Conservation (phyloP, 2,888 invertebrate species). For the Halocaridina rubra region DNA sequence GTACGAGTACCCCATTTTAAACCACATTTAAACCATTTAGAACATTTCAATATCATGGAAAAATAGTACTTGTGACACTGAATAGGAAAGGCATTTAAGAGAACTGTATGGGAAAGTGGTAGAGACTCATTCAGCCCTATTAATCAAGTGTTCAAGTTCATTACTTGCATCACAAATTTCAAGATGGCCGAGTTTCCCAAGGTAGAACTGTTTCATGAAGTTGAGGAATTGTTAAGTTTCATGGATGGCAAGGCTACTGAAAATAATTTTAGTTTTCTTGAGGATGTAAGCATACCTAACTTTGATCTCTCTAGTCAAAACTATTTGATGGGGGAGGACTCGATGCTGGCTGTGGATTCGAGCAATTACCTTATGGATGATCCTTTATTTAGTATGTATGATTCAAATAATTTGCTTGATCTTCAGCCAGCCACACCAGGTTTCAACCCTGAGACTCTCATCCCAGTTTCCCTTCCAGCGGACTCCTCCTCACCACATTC, state of each 20-base stretch:
- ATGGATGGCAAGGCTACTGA: conserved; percentile 14
- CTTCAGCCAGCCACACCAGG: conserved; percentile 27
- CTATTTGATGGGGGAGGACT: conserved; percentile 13
- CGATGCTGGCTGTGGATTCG: conserved; percentile 37
- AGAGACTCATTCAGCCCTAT: too few species aligned
- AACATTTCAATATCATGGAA: neutral
- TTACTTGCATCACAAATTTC: too few species aligned
- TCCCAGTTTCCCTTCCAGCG: conserved; percentile 59
- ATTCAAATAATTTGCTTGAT: conserved; percentile 21
- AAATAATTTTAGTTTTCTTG: neutral
- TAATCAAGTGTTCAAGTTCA: too few species aligned
- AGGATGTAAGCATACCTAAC: neutral
- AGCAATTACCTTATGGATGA: conserved; percentile 40
- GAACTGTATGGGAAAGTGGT: too few species aligned
- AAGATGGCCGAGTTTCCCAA: conserved; percentile 37
- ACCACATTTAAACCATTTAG: neutral
- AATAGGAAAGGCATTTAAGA: conserved; percentile 17
- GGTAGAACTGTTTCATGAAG: conserved; percentile 36
- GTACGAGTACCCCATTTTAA: conserved; percentile 32
- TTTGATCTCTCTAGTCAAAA: neutral
- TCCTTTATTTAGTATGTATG: conserved; percentile 28
- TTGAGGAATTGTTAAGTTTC: conserved; percentile 14
- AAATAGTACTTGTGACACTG: neutral
- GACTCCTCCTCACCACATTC: conserved; percentile 12
- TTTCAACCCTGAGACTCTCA: conserved; percentile 49